Evolutionary conservation across 2,888 invertebrate genomes (phyloP), one percentile per base, ranked within the genome.

Genomic region (Bombyx huttoni): DNA sequence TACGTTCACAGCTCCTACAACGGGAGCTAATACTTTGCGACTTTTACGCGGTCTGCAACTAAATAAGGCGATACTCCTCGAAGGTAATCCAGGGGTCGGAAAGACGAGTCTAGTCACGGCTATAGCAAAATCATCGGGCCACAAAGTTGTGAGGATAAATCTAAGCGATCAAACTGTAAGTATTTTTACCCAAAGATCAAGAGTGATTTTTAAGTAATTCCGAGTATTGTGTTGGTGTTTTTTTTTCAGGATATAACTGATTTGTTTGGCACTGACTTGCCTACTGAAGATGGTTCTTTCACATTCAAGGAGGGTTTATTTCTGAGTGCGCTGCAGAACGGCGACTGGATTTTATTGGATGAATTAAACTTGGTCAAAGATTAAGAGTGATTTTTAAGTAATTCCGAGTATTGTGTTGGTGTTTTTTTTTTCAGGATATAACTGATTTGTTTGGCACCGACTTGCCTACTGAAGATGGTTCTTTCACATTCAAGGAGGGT

Each of bases 401-500:
- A 24, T 24, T 24, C 24, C 5, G 24, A 24, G 24, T 24, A 24
- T 24, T 24, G 24, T 24, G n/a, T 24, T 24, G 24, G 10, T 51
- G 55, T 56, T 34, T 50, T 48, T 57, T 51, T 51, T 81, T 74
- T 54, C 70, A 95, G 91, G 99, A 99, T 80, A 92, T 99, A 51
- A 95, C 96, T 10, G 99, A 99, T 86, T 89, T 99, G 48, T 99
- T 99, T 79, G 99, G 99, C 33, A 96, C 98, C 3, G 99, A 99
- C 88, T 87, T 99, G 49, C 99, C 99, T 0, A 92, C 96, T 0
- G 97, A 98, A 84, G 96, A 96, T 53, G 98, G 98, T 0, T 92
- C 94, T 62, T 99, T 99, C 87, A 92, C 93, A 2, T 99, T 99
- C 96, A 92, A 95, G 67, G 98, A 99, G 84, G 99, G 99, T 0